A percentile compares a stretch with the other conserved stretches of the same genome.
phyloP scores from a whole-genome alignment of 2,113 vertebrate genomes.

The Excalfactoria chinensis region DNA sequence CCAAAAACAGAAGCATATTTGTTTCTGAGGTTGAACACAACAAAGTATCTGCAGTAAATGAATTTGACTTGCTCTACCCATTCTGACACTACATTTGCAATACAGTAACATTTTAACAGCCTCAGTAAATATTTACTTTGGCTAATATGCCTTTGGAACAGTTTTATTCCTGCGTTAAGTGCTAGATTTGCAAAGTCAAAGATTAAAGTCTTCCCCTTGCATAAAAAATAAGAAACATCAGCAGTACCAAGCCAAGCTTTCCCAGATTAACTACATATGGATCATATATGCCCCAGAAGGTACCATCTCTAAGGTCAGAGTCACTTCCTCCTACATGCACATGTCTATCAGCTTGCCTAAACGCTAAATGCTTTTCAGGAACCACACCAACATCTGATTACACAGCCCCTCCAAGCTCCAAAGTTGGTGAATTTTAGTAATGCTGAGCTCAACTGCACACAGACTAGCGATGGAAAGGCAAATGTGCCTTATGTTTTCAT shows the following conservation, averaged over 20 bases:
- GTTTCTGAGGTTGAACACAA: constrained; percentile 6
- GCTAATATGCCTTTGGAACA: constrained; percentile 9
- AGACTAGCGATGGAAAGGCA: not conserved
- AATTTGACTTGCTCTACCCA: not conserved
- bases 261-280: not conserved
- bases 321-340: not conserved
- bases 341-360: not conserved
- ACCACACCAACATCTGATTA: not conserved
- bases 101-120: constrained; percentile 5
- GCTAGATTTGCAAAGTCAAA: not conserved
- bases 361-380: not conserved
- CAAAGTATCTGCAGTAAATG: not conserved
- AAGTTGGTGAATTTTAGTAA: not conserved
- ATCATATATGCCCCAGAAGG: not conserved
- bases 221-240: not conserved
- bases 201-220: not conserved
- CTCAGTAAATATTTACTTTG: constrained; percentile 48
- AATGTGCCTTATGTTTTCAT: not conserved
- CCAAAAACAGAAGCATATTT: not conserved
- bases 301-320: not conserved
- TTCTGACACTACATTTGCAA: not conserved
- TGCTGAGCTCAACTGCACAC: not conserved
- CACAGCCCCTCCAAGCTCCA: not conserved
- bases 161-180: constrained; percentile 12
- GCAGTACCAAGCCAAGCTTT: not conserved